Evolutionary conservation across 1,140 invertebrate species (phyloP).

Genomic region (Araneus ventricosus): DNA sequence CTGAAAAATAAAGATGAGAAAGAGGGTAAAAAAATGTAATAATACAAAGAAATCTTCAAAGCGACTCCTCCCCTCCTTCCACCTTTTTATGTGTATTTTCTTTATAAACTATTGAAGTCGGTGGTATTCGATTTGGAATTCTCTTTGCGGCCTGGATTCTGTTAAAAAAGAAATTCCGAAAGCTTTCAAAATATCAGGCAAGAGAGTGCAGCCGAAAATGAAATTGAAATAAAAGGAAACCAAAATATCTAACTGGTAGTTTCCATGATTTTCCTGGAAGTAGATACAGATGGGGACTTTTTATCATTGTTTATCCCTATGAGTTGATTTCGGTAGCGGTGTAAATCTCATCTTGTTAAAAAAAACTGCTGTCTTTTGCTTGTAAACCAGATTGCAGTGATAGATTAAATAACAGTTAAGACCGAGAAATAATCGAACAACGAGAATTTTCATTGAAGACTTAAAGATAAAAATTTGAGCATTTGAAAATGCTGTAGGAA

Average conservation of each 20-base stretch:
- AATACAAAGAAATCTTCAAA: constrained; percentile 6
- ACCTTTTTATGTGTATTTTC: neutral
- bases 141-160: neutral
- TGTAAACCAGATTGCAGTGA: no score
- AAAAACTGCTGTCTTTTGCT: no score
- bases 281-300: neutral
- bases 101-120: constrained; percentile 25
- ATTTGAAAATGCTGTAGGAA: no score
- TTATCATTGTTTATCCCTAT: no score
- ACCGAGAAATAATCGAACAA: no score
- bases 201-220: neutral
- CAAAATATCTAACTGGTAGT: neutral
- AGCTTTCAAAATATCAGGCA: neutral
- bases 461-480: no score
- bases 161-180: neutral
- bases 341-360: no score
- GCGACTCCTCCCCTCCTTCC: neutral
- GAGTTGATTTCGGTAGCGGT: no score
- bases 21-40: neutral
- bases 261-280: neutral
- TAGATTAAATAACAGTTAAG: no score
- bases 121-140: constrained; percentile 26
- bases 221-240: neutral
- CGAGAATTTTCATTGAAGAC: no score
- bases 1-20: neutral